phyloP scores from a whole-genome alignment of 2,797 vertebrate genomes.

The Falco biarmicus region DNA sequence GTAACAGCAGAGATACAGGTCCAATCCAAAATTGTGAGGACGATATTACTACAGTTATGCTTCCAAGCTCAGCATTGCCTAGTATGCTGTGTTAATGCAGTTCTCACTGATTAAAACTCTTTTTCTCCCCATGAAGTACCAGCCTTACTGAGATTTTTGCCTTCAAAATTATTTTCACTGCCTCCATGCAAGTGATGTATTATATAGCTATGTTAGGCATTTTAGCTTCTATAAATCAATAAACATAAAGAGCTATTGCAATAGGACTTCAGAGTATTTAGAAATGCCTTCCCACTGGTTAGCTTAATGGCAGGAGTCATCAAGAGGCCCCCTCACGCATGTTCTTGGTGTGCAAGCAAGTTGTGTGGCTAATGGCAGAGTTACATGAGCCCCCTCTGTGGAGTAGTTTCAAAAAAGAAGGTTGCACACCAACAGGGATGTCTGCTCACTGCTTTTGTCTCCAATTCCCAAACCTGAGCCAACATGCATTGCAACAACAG shows the following conservation, averaged over 20 bases:
- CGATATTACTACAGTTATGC: background rate
- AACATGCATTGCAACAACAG: background rate
- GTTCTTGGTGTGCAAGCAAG: background rate
- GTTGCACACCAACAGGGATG: background rate
- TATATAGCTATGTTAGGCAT: background rate
- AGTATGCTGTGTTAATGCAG: background rate
- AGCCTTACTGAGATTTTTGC: background rate
- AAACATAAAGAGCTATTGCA: background rate
- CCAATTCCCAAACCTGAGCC: background rate
- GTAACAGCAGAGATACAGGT: background rate
- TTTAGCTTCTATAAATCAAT: background rate
- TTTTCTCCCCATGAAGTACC: background rate
- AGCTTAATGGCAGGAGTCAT: background rate
- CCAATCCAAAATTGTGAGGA: background rate
- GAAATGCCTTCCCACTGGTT: background rate
- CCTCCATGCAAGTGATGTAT: background rate
- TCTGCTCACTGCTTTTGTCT: background rate
- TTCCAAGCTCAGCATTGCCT: background rate
- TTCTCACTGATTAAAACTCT: background rate
- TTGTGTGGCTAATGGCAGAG: background rate
- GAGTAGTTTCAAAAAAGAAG: background rate
- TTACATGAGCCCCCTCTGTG: fast-evolving
- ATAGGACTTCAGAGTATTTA: background rate
- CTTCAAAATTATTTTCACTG: background rate
- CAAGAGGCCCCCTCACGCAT: background rate